phyloP scores from a whole-genome alignment of 2,797 vertebrate species.

The Trachurus trachurus region DNA sequence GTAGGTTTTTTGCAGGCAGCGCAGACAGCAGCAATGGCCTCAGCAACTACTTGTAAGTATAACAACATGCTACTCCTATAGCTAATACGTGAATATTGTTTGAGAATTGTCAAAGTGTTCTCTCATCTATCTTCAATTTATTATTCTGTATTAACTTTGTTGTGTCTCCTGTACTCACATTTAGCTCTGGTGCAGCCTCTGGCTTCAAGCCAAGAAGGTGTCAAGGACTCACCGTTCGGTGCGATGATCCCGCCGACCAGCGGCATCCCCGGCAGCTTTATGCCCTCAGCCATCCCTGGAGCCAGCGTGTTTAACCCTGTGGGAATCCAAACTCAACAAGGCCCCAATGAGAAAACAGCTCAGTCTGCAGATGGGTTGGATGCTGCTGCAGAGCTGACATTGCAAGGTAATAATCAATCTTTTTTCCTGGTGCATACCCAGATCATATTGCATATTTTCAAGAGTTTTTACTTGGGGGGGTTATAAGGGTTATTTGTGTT shows the following conservation, averaged over 20 bases:
- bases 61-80: background rate
- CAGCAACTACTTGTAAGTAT: conserved; percentile 83
- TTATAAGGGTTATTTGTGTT: background rate
- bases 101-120: background rate
- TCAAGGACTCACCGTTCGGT: conserved; percentile 92
- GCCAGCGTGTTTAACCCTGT: conserved; percentile 90
- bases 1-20: conserved; percentile 94
- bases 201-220: conserved; percentile 89
- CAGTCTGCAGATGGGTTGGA: conserved; percentile 82
- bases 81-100: background rate
- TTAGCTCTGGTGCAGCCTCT: conserved; percentile 93
- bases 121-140: background rate
- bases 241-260: conserved; percentile 91
- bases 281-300: conserved; percentile 88
- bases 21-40: conserved; percentile 85
- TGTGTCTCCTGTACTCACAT: conserved; percentile 48
- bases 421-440: background rate
- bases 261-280: conserved; percentile 88
- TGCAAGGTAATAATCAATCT: conserved; percentile 80
- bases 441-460: background rate
- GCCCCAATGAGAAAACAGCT: conserved; percentile 71
- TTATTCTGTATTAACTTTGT: background rate
- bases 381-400: conserved; percentile 80
- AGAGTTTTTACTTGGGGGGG: background rate
- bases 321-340: conserved; percentile 83